Conservation (phyloP, 1,140 invertebrate species). For the Zaprionus capensis region DNA sequence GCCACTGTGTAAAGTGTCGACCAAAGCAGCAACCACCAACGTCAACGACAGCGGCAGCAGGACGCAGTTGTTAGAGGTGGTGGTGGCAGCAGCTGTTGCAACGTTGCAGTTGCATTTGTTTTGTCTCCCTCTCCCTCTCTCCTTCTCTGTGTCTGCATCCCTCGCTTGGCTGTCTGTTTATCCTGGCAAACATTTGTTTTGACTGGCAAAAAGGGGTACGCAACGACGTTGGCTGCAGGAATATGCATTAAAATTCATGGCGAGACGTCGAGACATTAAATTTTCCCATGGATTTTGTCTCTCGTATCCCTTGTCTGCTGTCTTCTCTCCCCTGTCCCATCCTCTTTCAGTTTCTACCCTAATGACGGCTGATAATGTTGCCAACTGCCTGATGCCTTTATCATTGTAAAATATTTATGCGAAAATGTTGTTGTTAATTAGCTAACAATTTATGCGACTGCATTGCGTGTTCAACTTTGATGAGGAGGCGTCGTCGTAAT, state of each 20-base stretch:
- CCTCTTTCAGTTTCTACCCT: slow-evolving; percentile 7
- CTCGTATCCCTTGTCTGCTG: background rate
- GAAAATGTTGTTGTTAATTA: slow-evolving; percentile 58
- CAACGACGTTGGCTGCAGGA: slow-evolving; percentile 4
- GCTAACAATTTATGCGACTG: slow-evolving; percentile 46
- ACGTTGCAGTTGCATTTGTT: slow-evolving; percentile 59
- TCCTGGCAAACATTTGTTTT: slow-evolving; percentile 72
- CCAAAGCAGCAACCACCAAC: slow-evolving; percentile 45
- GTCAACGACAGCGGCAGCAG: slow-evolving; percentile 20
- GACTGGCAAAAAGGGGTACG: slow-evolving; percentile 44
- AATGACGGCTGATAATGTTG: slow-evolving; percentile 41
- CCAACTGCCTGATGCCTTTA: slow-evolving; percentile 65
- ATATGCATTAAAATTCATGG: slow-evolving; percentile 68
- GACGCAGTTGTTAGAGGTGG: slow-evolving; percentile 29
- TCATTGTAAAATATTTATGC: slow-evolving; percentile 61
- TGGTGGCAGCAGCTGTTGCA: slow-evolving; percentile 38
- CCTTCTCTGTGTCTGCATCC: background rate
- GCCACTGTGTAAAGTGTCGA: slow-evolving; percentile 51
- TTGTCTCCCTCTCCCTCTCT: slow-evolving; percentile 3
- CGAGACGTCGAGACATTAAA: slow-evolving; percentile 42
- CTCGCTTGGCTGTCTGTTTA: slow-evolving; percentile 21
- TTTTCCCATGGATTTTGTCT: slow-evolving; percentile 57
- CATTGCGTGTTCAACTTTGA: slow-evolving; percentile 13
- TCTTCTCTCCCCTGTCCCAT: background rate
- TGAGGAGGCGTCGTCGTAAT: background rate